Base-by-base conservation (phyloP, 2,888 invertebrate species). In the Morpho deidamia region DNA sequence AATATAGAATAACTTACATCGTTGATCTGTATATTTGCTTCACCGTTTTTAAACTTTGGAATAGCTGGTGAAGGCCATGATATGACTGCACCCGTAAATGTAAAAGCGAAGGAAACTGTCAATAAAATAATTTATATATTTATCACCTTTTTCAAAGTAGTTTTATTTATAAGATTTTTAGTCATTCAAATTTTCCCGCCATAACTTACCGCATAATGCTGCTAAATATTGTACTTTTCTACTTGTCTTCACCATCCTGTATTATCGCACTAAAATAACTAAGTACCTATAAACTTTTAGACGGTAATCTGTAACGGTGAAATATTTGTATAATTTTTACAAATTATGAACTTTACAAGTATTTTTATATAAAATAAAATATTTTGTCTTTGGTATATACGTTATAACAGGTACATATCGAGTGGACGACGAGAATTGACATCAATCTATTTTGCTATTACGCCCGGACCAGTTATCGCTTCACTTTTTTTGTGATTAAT, bases 41-140 rank as follows among this genome's bases (percentile, higher is more conserved):
- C 83, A 11, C 86, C 86, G 55, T 66, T 83, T 61, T 77, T 81
- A 66, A 91, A 80, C 72, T 90, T 89, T 41, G 90, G 90, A 64
- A 91, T 81, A 32, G 89, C 90, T n/a, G 92, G 91, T 1, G 92
- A 91, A 0, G 91, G 78, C 90, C 91, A 91, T 8, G 90, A 86
- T 50, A 89, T 67, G 7, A 81, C 79, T 32, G 89, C 85, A 9
- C 90, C 90, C 32, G 86, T 87, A 56, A 84, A 89, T 51, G 83
- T 74, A 68, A 87, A 88, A 8, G 82, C 79, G 56, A 89, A 71
- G 2, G 90, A 81, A 42, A 82, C 90, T 91, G 66, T 50, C 71
- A 70, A 56, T n/a, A 44, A 53, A 54, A 41, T 55, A 51, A 38
- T 51, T n/a, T 43, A 42, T 8, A 9, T 11, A 9, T 39, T 47